Conservation (phyloP, 2,888 invertebrate genomes). For the Epicampocera succincta region DNA sequence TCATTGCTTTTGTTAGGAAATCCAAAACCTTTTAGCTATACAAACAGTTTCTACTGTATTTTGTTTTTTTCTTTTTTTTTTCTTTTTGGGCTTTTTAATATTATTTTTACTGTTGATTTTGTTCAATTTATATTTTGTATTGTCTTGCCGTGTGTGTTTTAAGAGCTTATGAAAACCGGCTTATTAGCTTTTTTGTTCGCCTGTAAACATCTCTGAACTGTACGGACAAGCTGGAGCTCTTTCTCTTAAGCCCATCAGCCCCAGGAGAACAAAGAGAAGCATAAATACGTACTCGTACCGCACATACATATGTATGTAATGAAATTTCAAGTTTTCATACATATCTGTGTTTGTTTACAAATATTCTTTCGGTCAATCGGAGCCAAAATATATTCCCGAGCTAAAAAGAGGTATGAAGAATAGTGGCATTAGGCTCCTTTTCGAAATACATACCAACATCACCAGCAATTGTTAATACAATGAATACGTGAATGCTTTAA, state of each 20-base stretch:
- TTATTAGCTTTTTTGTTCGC: constrained; percentile 68
- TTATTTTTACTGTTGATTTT: constrained; percentile 31
- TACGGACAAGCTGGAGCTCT: constrained; percentile 66
- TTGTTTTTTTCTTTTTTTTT: constrained; percentile 21
- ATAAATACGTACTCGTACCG: too few species aligned
- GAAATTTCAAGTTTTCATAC: constrained; percentile 28
- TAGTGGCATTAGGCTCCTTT: constrained; percentile 12
- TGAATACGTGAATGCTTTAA: neutral
- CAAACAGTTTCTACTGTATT: constrained; percentile 52
- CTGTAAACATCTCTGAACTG: constrained; percentile 57
- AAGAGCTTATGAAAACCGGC: constrained; percentile 72
- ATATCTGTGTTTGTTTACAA: constrained; percentile 48
- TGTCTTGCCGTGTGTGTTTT: constrained; percentile 53
- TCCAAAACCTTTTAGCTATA: constrained; percentile 66
- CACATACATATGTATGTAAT: constrained; percentile 27
- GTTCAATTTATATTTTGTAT: constrained; percentile 31
- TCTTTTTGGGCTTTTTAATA: too few species aligned
- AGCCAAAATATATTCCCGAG: constrained; percentile 8
- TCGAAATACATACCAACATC: constrained; percentile 25
- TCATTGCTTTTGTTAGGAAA: constrained; percentile 65
- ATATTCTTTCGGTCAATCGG: constrained; percentile 12
- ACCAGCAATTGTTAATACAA: constrained; percentile 4
- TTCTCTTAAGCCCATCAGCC: constrained; percentile 1
- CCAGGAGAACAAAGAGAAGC: neutral
- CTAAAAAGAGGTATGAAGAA: neutral